Evolutionary conservation across 1,140 invertebrate genomes (phyloP).

Genomic region (Trypoxylus dichotomus): DNA sequence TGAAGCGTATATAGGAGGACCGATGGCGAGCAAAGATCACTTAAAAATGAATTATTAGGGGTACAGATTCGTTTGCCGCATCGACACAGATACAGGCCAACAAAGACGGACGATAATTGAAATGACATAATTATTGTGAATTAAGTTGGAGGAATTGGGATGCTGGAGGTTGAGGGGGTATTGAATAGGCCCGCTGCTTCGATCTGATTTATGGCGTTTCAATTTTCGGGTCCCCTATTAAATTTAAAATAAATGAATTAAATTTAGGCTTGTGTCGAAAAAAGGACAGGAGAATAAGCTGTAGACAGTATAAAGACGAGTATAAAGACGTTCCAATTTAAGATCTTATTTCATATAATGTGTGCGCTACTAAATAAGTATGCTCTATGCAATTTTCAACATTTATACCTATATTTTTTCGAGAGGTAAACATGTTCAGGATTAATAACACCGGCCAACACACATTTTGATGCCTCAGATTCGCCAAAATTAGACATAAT

Average conservation of each 20-base stretch:
- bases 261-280: background rate
- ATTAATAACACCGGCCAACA: no score
- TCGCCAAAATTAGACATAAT: no score
- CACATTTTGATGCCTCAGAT: no score
- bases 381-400: no score
- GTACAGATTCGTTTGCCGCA: background rate
- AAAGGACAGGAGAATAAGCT: no score
- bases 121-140: slow-evolving; percentile 15
- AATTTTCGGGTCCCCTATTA: background rate
- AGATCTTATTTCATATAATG: no score
- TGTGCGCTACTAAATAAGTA: no score
- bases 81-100: background rate
- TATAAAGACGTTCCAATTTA: no score
- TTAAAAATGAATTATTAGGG: slow-evolving; percentile 15
- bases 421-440: no score
- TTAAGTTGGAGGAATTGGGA: background rate
- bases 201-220: slow-evolving; percentile 9
- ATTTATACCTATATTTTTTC: no score
- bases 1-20: background rate
- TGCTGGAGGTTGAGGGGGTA: no score
- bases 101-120: background rate
- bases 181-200: background rate
- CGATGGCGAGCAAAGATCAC: background rate
- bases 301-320: no score
- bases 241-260: background rate